phyloP scores from a whole-genome alignment of 2,888 invertebrate species.

The Lasius platythorax region DNA sequence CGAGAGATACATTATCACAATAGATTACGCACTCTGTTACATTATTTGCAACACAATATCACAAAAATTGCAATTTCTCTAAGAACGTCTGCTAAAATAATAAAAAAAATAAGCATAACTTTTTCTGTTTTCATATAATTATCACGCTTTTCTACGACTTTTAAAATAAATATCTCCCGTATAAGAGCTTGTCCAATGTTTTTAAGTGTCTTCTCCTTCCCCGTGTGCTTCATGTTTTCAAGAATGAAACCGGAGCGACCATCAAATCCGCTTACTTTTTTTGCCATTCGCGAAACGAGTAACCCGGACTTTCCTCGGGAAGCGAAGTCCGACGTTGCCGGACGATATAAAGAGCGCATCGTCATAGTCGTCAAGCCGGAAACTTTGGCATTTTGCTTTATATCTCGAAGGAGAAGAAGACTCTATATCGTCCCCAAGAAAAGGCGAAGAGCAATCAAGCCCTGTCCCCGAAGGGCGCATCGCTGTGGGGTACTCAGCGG shows the following conservation, averaged over 20 bases:
- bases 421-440: slow-evolving; percentile 48
- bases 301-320: slow-evolving; percentile 60
- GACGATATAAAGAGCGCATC: slow-evolving; percentile 57
- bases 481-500: slow-evolving; percentile 50
- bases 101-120: neutral
- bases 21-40: neutral
- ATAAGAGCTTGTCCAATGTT: neutral
- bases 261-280: slow-evolving; percentile 70
- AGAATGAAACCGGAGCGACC: slow-evolving; percentile 40
- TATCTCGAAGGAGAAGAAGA: slow-evolving; percentile 30
- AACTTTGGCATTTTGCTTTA: slow-evolving; percentile 65
- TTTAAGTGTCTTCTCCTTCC: slow-evolving; percentile 25
- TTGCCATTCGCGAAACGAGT: slow-evolving; percentile 62
- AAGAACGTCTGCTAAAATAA: neutral
- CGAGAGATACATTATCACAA: slow-evolving; percentile 5
- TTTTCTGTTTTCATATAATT: slow-evolving; percentile 9
- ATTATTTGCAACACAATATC: neutral
- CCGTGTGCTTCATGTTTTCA: slow-evolving; percentile 31
- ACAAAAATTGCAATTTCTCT: slow-evolving; percentile 8
- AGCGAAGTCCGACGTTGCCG: slow-evolving; percentile 57
- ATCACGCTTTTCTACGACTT: neutral
- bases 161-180: neutral
- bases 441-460: slow-evolving; percentile 63
- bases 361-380: slow-evolving; percentile 56
- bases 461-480: slow-evolving; percentile 56